These are phyloP conservation scores for Ceratina australensis DNA, from an alignment of 1,140 invertebrate species.

Conservation along the genomic window DNA sequence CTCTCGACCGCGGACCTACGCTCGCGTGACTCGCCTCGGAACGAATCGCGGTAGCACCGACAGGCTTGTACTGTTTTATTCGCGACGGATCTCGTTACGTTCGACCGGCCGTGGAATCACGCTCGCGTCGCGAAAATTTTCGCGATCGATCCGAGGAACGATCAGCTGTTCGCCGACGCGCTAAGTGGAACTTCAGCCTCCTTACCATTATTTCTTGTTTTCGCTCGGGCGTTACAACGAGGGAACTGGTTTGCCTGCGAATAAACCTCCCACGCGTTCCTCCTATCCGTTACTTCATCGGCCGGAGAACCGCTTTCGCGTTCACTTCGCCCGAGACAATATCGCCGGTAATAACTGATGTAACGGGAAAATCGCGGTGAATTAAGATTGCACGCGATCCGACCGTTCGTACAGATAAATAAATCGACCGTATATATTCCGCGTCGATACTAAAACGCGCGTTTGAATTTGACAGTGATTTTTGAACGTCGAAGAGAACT, in stretches of 20 bases:
- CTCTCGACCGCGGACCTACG: neutral
- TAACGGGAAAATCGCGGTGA: too few relatives aligned
- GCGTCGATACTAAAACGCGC: neutral
- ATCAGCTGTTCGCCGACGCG: conserved; percentile 23
- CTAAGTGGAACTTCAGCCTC: neutral
- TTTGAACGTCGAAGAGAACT: neutral
- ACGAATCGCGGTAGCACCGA: conserved; percentile 7
- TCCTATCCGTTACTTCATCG: conserved; percentile 30
- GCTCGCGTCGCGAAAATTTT: neutral
- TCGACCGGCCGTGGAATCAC: conserved; percentile 16
- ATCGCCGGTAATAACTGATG: too few relatives aligned
- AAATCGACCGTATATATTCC: neutral
- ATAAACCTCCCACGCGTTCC: conserved; percentile 38
- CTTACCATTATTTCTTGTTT: neutral
- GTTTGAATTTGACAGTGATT: neutral
- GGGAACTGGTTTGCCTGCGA: conserved; percentile 43
- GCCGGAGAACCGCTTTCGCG: conserved; percentile 28
- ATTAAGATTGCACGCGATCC: too few relatives aligned
- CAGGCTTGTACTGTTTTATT: neutral
- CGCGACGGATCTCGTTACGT: conserved; percentile 15
- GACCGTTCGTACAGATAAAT: too few relatives aligned
- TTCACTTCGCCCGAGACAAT: conserved; percentile 32
- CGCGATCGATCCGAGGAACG: neutral
- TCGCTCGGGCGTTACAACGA: conserved; percentile 26
- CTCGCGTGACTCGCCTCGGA: conserved; percentile 14